Evolutionary conservation across 2,113 vertebrate species (phyloP).

Genomic region (Pelmatolapia mariae): DNA sequence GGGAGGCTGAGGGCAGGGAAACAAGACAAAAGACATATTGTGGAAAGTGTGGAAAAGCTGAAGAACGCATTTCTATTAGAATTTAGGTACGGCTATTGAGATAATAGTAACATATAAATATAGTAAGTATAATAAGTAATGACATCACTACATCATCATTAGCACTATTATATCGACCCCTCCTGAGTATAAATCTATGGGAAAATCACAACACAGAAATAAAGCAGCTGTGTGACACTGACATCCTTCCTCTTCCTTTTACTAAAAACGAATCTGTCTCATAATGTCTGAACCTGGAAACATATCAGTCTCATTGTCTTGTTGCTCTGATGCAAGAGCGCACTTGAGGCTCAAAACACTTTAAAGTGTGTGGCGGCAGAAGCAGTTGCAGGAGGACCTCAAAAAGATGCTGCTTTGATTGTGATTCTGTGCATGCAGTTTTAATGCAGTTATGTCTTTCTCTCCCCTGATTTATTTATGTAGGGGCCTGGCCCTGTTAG

Average conservation of each 20-base stretch:
- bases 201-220: neutral
- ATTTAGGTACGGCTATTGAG: neutral
- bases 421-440: neutral
- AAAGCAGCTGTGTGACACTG: neutral
- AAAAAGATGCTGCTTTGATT: neutral
- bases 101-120: neutral
- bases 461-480: neutral
- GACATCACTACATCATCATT: accelerated
- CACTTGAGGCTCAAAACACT: neutral
- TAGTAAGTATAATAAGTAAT: neutral
- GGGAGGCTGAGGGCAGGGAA: neutral
- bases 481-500: neutral
- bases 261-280: accelerated
- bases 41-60: neutral
- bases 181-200: neutral
- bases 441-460: neutral
- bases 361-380: neutral
- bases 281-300: neutral
- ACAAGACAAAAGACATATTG: neutral
- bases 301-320: neutral
- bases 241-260: neutral
- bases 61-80: neutral
- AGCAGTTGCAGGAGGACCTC: neutral
- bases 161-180: accelerated
- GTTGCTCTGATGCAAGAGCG: neutral